Conservation (phyloP, 2,113 vertebrate genomes). For the Callopanchax toddi region DNA sequence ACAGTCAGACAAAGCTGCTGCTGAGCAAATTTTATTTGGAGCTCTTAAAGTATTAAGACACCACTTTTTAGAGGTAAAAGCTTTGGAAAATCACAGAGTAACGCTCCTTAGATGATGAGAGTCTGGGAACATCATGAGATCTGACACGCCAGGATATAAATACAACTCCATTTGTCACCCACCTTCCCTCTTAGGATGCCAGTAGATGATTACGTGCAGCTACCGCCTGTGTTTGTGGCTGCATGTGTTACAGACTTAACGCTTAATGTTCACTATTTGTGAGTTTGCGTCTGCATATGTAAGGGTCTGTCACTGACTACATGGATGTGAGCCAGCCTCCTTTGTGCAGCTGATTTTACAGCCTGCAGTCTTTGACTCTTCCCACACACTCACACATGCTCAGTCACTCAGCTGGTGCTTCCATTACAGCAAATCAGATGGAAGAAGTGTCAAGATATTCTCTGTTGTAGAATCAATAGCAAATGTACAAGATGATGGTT, state of each 20-base stretch:
- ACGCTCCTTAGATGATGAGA: conserved; percentile 26
- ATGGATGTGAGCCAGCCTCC: conserved; percentile 20
- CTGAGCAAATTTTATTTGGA: conserved; percentile 29
- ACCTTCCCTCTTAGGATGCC: conserved; percentile 20
- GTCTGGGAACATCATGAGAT: conserved; percentile 24
- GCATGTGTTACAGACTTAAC: conserved; percentile 1
- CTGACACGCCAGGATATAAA: conserved; percentile 49
- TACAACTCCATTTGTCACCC: conserved; percentile 37
- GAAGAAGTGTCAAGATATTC: no score
- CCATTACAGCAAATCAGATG: conserved; percentile 39
- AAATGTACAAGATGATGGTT: no score
- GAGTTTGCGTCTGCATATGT: not conserved
- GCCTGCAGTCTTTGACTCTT: conserved; percentile 47
- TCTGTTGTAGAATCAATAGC: no score
- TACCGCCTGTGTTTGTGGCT: not conserved
- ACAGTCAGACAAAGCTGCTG: no score
- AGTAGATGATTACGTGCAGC: conserved; percentile 1
- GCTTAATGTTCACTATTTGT: not conserved
- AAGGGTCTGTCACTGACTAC: conserved; percentile 6
- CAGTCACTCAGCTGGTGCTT: conserved; percentile 42
- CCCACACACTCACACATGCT: conserved; percentile 21
- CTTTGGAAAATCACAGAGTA: conserved; percentile 23
- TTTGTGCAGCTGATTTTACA: conserved; percentile 51
- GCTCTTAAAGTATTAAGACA: conserved; percentile 21
- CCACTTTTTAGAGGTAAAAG: conserved; percentile 12